Evolutionary conservation across 2,888 invertebrate genomes (phyloP).

Genomic region (Cephalotes varians): DNA sequence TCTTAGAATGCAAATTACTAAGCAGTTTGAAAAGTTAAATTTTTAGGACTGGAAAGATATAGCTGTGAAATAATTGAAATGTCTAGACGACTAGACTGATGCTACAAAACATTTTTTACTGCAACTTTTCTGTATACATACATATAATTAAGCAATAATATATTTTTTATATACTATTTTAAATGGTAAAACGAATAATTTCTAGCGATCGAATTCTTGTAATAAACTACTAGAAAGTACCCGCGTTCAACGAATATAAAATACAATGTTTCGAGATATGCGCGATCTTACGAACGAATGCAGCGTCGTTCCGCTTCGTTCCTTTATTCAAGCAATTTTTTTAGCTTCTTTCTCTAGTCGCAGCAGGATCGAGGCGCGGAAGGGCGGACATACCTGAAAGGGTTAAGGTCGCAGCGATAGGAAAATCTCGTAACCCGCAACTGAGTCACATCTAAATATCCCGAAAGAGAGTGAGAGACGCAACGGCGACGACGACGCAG

Average conservation of each 20-base stretch:
- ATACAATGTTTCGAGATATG: neutral
- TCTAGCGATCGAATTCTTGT: neutral
- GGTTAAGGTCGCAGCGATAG: constrained; percentile 71
- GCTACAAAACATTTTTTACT: neutral
- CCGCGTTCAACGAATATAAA: neutral
- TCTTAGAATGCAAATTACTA: constrained; percentile 5
- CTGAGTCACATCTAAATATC: constrained; percentile 77
- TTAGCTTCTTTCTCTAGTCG: constrained; percentile 3
- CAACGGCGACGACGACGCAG: constrained; percentile 27
- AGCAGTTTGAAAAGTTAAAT: neutral
- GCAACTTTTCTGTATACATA: neutral
- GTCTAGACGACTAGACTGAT: neutral
- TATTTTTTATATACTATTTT: neutral
- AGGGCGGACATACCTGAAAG: constrained; percentile 16
- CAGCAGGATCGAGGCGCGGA: neutral
- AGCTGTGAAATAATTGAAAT: constrained; percentile 33
- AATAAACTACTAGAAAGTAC: neutral
- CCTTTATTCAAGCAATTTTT: neutral
- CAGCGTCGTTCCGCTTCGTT: neutral
- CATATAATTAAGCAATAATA: neutral
- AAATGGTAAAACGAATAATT: neutral
- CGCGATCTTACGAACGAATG: neutral
- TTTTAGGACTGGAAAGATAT: neutral
- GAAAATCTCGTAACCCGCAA: constrained; percentile 72
- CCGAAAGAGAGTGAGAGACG: constrained; percentile 50